Evolutionary conservation across 2,888 invertebrate genomes (phyloP).

Genomic region (Pyrocoelia pectoralis): DNA sequence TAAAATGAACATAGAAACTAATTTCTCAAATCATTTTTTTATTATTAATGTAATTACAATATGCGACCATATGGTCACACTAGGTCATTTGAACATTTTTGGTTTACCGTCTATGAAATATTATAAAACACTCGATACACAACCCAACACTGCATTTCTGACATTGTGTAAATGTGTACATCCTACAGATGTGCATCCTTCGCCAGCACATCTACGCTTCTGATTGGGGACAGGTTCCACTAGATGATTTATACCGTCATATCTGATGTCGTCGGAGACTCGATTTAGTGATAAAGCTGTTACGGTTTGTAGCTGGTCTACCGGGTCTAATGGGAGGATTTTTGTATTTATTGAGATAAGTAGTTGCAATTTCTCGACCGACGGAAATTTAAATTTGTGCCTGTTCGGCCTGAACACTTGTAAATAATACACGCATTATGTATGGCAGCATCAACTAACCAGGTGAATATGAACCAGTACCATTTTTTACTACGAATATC

Average conservation of each 20-base stretch:
- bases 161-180: too few species aligned
- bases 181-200: too few species aligned
- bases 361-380: constrained; percentile 4
- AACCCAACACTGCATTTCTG: too few species aligned
- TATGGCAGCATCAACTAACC: background rate
- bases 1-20: too few species aligned
- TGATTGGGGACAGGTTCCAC: background rate
- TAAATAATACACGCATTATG: background rate
- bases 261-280: background rate
- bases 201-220: background rate
- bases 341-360: background rate
- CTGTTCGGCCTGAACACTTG: background rate
- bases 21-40: too few species aligned
- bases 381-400: background rate
- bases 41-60: too few species aligned
- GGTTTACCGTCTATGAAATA: too few species aligned
- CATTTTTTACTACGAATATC: too few species aligned
- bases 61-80: too few species aligned
- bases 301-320: background rate
- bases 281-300: background rate
- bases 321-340: background rate
- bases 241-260: background rate
- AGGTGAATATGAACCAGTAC: too few species aligned
- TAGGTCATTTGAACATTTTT: too few species aligned
- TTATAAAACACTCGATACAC: too few species aligned